Base-by-base conservation (phyloP, 1,140 invertebrate genomes). In the Druon quercuslanigerum region DNA sequence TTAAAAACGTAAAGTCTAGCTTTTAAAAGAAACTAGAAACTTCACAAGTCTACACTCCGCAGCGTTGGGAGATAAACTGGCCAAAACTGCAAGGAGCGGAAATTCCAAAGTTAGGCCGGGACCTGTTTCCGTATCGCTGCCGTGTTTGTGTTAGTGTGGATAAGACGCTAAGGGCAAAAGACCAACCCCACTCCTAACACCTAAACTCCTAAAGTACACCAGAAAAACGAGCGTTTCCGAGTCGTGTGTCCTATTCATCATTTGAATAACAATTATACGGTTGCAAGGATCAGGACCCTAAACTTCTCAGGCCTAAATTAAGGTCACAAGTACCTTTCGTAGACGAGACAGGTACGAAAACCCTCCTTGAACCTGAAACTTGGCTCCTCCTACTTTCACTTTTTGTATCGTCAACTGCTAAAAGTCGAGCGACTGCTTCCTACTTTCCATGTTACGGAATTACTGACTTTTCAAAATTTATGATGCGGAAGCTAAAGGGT, bases 21-120 rank as follows among this genome's bases (percentile, higher is more conserved):
- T 16, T 70, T 33, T 52, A 46, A 51, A 51, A 50, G 52, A 60
- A 60, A 56, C 19, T 19, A 19, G 54, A 20, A 9, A 19, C 8
- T 20, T 19, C 2, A 19, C 54, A 56, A 56, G 2, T 1, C 40
- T 46, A 46, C 40, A 8, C 57, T 60, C 3, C 57, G 25, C 33
- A 25, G 33, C 60, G 60, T 66, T 66, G 12, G n/a, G 60, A 25
- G n/a, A 40, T 14, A 8, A 66, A 66, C 60, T 66, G 60, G 8
- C 25, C 60, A 66, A 66, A 66, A n/a, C 60, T 66, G 60, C 60
- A 8, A 66, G 20, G 25, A 66, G 40, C 60, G 60, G 25, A 40
- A 66, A 66, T 66, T 66, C 60, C 60, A 16, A 16, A 66, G 40
- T 46, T 46, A 66, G 60, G 8, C 60, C 9, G 13, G 60, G 60